Base-by-base conservation (phyloP, 1,140 invertebrate genomes). In the Drosophila neocordata region DNA sequence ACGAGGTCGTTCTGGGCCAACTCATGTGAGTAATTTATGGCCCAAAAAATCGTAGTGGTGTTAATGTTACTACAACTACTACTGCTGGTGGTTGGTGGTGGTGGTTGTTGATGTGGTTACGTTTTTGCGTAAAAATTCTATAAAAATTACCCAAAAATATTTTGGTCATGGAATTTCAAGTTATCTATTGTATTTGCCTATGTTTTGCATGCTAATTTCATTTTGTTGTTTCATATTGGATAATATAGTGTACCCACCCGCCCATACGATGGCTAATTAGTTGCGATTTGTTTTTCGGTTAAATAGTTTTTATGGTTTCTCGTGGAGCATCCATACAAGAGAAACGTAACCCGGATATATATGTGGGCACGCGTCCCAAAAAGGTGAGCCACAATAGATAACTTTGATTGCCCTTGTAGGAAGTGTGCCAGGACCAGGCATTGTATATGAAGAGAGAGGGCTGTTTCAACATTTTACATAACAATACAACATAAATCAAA, bases 1-100 rank as follows among this genome's bases (percentile, higher is more conserved):
- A 65, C 64, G 71, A 85, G 85, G 85, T 89, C 85, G 80, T 89
- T 89, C 81, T 81, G 85, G 80, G 85, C 85, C 85, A 89, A 89
- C 55, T 72, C 68, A 89, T 73, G 76, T 73, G 37, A 73, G 68
- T 89, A 68, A 89, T 89, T 89, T 89, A 89, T 89, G 85, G 73
- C 56, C 68, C 72, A 79, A 77, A 80, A 81, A 77, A 80, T 85
- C 53, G 68, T 57, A 53, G 70, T 69, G 71, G 15, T 48, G 64
- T 31, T 31, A 31, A 31, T 31, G 5, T 1, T 31, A 31, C 4
- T 24, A 24, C 27, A 6, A 31, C 76, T 78, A 65, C 55, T 55
- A 35, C 35, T 58, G 52, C 61, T 60, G 41, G 41, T 48, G 41
- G 20, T 61, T 61, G 4, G 34, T 41, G 11, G 18, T 48, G 56